These are phyloP conservation scores for Oppia nitens DNA, from an alignment of 1,140 invertebrate species.

Conservation along the genomic window DNA sequence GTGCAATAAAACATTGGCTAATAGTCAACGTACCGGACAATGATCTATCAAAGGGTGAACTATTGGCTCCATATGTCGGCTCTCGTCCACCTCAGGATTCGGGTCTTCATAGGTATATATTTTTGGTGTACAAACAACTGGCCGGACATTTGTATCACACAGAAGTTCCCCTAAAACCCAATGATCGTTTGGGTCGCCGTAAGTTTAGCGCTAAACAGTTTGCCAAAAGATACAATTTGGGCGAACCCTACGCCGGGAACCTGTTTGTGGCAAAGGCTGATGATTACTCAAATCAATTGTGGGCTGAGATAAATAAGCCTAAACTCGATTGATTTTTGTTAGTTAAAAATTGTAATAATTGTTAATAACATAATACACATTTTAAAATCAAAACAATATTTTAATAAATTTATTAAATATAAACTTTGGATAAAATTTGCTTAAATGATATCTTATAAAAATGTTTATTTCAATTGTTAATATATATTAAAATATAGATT, in stretches of 20 bases:
- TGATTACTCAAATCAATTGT: no score
- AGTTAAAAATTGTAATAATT: no score
- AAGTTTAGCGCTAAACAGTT: conserved; percentile 28
- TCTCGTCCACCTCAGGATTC: conserved; percentile 19
- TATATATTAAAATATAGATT: no score
- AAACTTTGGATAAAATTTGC: no score
- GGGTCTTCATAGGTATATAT: conserved; percentile 20
- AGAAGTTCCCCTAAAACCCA: conserved; percentile 42
- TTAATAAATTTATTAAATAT: no score
- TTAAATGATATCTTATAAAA: no score
- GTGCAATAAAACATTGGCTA: conserved; percentile 21
- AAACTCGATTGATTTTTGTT: no score
- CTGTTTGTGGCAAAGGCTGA: no score
- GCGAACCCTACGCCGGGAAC: conserved; percentile 30
- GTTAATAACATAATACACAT: no score
- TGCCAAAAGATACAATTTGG: conserved; percentile 28
- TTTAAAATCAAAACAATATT: no score
- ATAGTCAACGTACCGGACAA: conserved; percentile 20
- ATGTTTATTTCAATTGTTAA: no score
- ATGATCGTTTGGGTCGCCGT: conserved; percentile 24
- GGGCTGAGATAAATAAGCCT: no score
- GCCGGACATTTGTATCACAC: background rate
- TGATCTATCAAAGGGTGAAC: conserved; percentile 19
- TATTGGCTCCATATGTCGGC: conserved; percentile 17
- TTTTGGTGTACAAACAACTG: conserved; percentile 20